A percentile compares a stretch with the other conserved stretches of the same genome.
phyloP scores from a whole-genome alignment of 1,140 invertebrate genomes.

The Acyrthosiphon pisum region DNA sequence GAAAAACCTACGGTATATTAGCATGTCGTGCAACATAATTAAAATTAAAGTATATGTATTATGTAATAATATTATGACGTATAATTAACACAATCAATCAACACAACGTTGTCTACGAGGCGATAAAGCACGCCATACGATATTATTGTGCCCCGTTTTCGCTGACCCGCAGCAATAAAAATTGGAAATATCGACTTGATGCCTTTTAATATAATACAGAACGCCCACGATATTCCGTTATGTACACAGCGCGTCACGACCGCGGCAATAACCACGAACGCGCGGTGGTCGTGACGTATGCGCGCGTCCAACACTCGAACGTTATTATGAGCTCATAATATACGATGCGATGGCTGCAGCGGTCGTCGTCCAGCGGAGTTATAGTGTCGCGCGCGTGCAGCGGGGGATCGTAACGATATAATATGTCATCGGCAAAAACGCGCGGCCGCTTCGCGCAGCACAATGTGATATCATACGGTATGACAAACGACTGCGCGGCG shows the following conservation, averaged over 20 bases:
- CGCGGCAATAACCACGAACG: not conserved
- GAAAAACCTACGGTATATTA: not conserved
- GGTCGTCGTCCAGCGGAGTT: not conserved
- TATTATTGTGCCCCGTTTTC: not conserved
- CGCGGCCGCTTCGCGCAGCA: not conserved
- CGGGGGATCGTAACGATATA: not conserved
- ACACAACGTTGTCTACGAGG: not conserved
- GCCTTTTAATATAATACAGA: not conserved
- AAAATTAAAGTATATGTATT: not conserved
- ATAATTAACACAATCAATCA: not conserved
- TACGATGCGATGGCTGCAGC: not conserved
- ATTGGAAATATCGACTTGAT: not conserved
- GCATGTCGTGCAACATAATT: not conserved
- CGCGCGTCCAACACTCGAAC: not conserved
- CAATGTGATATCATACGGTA: not conserved
- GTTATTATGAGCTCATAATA: not conserved
- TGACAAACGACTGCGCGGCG: not conserved
- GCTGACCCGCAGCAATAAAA: too few species aligned
- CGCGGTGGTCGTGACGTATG: not conserved
- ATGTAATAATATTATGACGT: not conserved
- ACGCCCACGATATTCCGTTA: not conserved
- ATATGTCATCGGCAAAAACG: conserved; percentile 3
- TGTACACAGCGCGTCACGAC: not conserved
- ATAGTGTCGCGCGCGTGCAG: not conserved
- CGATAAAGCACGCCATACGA: not conserved